Percentiles rank a stretch among this genome's conserved stretches.
These are phyloP conservation scores for Notolepis coatsorum DNA, from an alignment of 2,797 vertebrate genomes.

Conservation along the genomic window DNA sequence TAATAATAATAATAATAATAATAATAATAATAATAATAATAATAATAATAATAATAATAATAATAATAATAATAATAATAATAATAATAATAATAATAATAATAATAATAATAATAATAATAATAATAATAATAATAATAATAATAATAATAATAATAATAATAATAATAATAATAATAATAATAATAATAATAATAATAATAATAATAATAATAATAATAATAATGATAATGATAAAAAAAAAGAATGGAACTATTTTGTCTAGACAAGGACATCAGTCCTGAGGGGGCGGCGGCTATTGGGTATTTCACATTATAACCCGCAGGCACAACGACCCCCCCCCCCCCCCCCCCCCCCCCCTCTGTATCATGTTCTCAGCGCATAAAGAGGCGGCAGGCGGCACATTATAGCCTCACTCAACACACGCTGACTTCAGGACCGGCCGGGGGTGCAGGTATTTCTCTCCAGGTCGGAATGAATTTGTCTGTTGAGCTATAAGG, in stretches of 20 bases:
- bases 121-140: too few relatives aligned
- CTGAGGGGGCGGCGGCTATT: slow-evolving; percentile 30
- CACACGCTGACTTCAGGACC: slow-evolving; percentile 76
- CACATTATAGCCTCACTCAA: slow-evolving; percentile 82
- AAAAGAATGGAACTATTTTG: slow-evolving; percentile 28
- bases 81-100: too few relatives aligned
- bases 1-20: too few relatives aligned
- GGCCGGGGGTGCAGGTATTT: slow-evolving; percentile 70
- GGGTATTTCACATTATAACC: slow-evolving; percentile 63
- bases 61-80: too few relatives aligned
- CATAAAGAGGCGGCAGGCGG: slow-evolving; percentile 68
- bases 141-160: too few relatives aligned
- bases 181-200: too few relatives aligned
- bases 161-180: too few relatives aligned
- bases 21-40: too few relatives aligned
- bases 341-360: too few relatives aligned
- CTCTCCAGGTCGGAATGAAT: slow-evolving; percentile 78
- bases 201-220: background rate
- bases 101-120: too few relatives aligned
- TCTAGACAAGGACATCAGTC: slow-evolving; percentile 40
- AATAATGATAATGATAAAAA: slow-evolving; percentile 1
- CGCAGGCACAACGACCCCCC: slow-evolving; percentile 63
- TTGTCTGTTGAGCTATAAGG: slow-evolving; percentile 74
- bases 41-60: too few relatives aligned
- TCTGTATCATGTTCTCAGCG: slow-evolving; percentile 72